A percentile compares a stretch with the other conserved stretches of the same genome.
These are phyloP conservation scores for Phoxinus dragarum DNA, from an alignment of 2,797 vertebrate genomes.

Conservation along the genomic window DNA sequence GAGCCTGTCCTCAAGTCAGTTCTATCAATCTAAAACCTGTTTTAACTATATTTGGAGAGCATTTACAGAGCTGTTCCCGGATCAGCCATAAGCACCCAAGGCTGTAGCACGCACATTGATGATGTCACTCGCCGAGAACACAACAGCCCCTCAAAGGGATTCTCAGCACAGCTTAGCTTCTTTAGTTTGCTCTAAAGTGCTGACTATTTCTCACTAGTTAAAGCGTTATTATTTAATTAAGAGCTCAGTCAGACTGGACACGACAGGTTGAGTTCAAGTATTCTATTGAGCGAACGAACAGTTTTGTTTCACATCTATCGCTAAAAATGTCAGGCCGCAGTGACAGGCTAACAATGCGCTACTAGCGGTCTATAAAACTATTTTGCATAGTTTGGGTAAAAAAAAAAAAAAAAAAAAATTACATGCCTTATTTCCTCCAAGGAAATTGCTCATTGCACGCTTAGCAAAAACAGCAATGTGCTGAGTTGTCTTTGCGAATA, in stretches of 20 bases:
- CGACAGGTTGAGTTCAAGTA: background rate
- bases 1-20: constrained; percentile 10
- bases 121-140: constrained; percentile 47
- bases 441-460: no score
- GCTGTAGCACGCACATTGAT: constrained; percentile 39
- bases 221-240: background rate
- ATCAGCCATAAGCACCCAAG: constrained; percentile 18
- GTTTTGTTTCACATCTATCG: background rate
- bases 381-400: background rate
- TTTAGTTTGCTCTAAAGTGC: constrained; percentile 20
- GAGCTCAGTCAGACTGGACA: background rate
- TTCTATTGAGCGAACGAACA: background rate
- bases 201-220: background rate
- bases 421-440: no score
- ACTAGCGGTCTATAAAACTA: background rate
- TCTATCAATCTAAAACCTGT: background rate
- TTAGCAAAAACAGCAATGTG: background rate
- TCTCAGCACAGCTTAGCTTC: constrained; percentile 21
- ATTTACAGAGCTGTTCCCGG: background rate
- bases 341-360: constrained; percentile 26
- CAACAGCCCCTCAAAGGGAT: constrained; percentile 33
- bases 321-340: constrained; percentile 27
- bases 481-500: background rate
- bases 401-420: background rate
- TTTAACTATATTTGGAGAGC: background rate